Conservation (phyloP, 2,888 invertebrate genomes). For the Pollenia labialis region DNA sequence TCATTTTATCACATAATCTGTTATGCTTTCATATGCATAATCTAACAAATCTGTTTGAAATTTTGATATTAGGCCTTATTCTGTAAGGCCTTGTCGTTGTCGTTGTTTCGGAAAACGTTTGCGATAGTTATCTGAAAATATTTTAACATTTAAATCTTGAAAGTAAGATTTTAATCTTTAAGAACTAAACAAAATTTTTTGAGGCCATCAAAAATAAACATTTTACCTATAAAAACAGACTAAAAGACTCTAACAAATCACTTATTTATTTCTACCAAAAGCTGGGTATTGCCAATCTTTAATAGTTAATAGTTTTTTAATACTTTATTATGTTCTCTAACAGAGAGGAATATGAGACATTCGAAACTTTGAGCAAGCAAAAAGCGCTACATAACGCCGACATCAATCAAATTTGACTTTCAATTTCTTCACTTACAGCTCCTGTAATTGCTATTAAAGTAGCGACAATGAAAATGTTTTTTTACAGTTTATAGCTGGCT, state of each 20-base stretch:
- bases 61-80: no score
- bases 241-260: background rate
- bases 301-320: constrained; percentile 55
- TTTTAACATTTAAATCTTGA: no score
- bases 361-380: constrained; percentile 1
- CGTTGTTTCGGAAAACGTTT: no score
- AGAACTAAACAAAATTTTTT: no score
- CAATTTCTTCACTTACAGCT: constrained; percentile 73
- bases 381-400: constrained; percentile 66
- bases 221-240: background rate
- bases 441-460: constrained; percentile 71
- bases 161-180: background rate
- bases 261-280: background rate
- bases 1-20: no score
- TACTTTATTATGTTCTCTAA: background rate
- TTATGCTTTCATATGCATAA: no score
- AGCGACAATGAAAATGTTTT: constrained; percentile 70
- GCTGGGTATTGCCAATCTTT: constrained; percentile 13
- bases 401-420: constrained; percentile 74
- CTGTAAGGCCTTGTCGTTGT: no score
- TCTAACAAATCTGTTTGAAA: no score
- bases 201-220: background rate
- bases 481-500: constrained; percentile 11
- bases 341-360: constrained; percentile 5
- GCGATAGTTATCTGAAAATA: no score